Evolutionary conservation across 30 jellyfish, hydroid and myxozoan genomes (phyloP).

Genomic region (Nemopilema nomurai): DNA sequence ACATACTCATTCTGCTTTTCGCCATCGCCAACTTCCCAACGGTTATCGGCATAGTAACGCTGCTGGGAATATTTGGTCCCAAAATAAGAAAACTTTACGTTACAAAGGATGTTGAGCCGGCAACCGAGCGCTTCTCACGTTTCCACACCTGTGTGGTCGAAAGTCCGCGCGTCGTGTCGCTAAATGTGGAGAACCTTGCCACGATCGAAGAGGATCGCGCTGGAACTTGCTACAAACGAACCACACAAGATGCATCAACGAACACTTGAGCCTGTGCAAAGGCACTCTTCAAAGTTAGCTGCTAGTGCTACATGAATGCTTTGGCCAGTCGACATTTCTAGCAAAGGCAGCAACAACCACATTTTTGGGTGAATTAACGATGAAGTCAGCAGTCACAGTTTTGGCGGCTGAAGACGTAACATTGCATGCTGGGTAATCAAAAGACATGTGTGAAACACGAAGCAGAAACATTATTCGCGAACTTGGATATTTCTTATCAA

Average conservation of each 20-base stretch:
- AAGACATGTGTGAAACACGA: no score
- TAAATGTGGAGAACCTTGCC: not conserved
- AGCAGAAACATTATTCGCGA: no score
- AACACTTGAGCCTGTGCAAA: not conserved
- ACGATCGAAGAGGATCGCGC: not conserved
- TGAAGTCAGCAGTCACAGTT: no score
- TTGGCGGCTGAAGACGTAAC: no score
- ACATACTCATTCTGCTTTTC: slow-evolving; percentile 18
- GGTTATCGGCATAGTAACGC: slow-evolving; percentile 51
- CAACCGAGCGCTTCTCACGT: not conserved
- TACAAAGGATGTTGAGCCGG: not conserved
- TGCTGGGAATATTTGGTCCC: slow-evolving; percentile 77
- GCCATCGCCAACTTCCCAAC: slow-evolving; percentile 39
- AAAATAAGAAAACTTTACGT: slow-evolving; percentile 24
- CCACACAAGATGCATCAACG: not conserved
- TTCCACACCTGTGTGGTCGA: not conserved
- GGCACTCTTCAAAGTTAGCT: no score
- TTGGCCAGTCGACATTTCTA: no score
- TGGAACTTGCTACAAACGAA: not conserved
- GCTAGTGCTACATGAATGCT: no score
- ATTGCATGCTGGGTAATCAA: no score
- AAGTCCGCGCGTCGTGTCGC: not conserved
- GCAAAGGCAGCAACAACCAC: no score
- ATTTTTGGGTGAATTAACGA: no score
- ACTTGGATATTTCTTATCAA: no score